Base-by-base conservation (phyloP, 2,797 vertebrate species). In the Nothura maculosa region DNA sequence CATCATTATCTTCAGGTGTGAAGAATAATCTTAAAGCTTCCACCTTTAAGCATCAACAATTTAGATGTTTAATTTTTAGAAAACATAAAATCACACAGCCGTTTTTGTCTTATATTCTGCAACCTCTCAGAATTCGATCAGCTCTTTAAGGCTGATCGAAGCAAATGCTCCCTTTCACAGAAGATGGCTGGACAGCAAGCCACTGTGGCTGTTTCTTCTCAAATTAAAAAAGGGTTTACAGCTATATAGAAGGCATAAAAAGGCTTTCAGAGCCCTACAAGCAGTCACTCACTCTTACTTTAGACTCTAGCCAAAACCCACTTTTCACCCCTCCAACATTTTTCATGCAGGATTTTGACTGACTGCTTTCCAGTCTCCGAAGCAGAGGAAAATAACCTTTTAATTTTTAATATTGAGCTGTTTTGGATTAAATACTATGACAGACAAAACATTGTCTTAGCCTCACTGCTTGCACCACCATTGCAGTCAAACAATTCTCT, bases 21-120 rank as follows among this genome's bases (percentile, higher is more conserved):
- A 99, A 98, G 97, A 99, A 99, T 94, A 99, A 98, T 86, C 96
- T 98, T 85, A 99, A 96, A 63, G 99, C 98, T 67, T 97, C 96
- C 73, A 98, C 98, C 99, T 99, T 95, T 48, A 92, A 90, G 89
- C 20, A 87, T 64, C 60, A 72, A 7, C 18, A 34, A 36, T 38
- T 57, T 18, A 12, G 38, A 4, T 4, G 36, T 54, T 80, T 54
- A 70, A 43, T 43, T 62, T 80, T 22, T 64, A 38, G 12, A 70
- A 48, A 81, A 79, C 12, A 87, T 24, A 75, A 6, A 86, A 66
- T 30, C 15, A 28, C 16, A 7, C 30, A 77, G 55, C 25, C 12
- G 74, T 24, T 22, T 81, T 43, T 66, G 6, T 68, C 24, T 27
- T 62, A 81, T n/a, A 45, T 22, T 69, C 21, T 73, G 27, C 21